These are phyloP conservation scores for Bombus soroeensis DNA, from an alignment of 1,140 invertebrate genomes.

Conservation along the genomic window DNA sequence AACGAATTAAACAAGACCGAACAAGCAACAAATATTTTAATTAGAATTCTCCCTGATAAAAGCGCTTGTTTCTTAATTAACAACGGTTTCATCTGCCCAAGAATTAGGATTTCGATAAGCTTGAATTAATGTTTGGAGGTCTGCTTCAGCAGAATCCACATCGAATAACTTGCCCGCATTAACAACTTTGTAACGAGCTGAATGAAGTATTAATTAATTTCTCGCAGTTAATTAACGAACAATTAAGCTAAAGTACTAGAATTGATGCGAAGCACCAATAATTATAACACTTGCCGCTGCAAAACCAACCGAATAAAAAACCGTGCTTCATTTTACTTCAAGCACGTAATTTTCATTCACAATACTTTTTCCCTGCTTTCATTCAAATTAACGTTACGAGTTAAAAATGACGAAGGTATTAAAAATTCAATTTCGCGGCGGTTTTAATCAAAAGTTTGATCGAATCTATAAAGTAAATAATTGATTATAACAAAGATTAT, in stretches of 20 bases:
- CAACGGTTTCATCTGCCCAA: not conserved
- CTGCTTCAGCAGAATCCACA: not conserved
- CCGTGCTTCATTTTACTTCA: not conserved
- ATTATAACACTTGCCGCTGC: not conserved
- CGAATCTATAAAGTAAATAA: too few relatives aligned
- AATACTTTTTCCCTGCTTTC: too few relatives aligned
- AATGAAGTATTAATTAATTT: constrained; percentile 46
- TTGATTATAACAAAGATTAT: too few relatives aligned
- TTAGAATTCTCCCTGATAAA: not conserved
- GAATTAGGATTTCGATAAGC: not conserved
- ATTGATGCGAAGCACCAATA: constrained; percentile 22
- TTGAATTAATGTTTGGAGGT: not conserved
- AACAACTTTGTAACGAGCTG: constrained; percentile 41
- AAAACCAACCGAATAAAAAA: not conserved
- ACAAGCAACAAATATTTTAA: too few relatives aligned
- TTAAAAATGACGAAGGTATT: not conserved
- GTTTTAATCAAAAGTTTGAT: too few relatives aligned
- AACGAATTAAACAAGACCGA: not conserved
- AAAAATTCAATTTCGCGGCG: too few relatives aligned
- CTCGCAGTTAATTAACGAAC: constrained; percentile 33
- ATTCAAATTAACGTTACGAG: not conserved
- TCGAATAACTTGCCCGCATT: constrained; percentile 12
- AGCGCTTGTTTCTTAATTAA: not conserved
- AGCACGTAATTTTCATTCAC: not conserved
- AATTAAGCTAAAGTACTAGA: constrained; percentile 4